phyloP scores from a whole-genome alignment of 2,888 invertebrate species.

The Ichneumoninae sp. region DNA sequence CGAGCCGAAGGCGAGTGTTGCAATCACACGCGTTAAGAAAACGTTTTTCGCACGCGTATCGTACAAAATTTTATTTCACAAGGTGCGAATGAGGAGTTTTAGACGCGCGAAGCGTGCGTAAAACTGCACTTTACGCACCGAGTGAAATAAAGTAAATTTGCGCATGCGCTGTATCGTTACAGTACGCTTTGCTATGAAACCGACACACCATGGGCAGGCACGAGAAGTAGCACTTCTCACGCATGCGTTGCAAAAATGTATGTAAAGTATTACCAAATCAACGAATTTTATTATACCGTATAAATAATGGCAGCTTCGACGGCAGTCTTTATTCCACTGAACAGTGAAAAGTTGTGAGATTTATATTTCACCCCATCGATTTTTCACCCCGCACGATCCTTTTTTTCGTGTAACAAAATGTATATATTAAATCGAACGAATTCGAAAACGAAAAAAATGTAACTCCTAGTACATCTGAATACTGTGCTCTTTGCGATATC shows the following conservation, averaged over 20 bases:
- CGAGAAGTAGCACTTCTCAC: too few relatives aligned
- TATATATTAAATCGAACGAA: constrained; percentile 42
- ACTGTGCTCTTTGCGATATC: constrained; percentile 44
- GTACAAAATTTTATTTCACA: too few relatives aligned
- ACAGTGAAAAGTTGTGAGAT: background rate
- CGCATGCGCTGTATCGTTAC: too few relatives aligned
- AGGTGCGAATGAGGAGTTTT: too few relatives aligned
- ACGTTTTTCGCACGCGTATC: too few relatives aligned
- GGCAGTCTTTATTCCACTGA: constrained; percentile 7
- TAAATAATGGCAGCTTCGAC: constrained; percentile 47
- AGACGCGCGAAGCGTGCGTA: too few relatives aligned
- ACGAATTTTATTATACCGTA: constrained; percentile 34
- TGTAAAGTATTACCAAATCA: constrained; percentile 8
- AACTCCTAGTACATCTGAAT: constrained; percentile 37
- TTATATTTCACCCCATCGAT: background rate
- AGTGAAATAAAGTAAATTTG: too few relatives aligned
- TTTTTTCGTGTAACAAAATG: constrained; percentile 1
- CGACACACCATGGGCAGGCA: too few relatives aligned
- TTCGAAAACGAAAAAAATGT: constrained; percentile 19
- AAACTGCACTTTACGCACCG: too few relatives aligned
- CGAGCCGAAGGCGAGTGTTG: too few relatives aligned
- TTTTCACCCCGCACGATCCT: background rate
- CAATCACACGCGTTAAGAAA: too few relatives aligned
- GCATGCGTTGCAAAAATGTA: background rate
- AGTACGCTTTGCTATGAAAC: too few relatives aligned